These are phyloP conservation scores for Clarias gariepinus DNA, from an alignment of 2,113 vertebrate species.

Conservation along the genomic window DNA sequence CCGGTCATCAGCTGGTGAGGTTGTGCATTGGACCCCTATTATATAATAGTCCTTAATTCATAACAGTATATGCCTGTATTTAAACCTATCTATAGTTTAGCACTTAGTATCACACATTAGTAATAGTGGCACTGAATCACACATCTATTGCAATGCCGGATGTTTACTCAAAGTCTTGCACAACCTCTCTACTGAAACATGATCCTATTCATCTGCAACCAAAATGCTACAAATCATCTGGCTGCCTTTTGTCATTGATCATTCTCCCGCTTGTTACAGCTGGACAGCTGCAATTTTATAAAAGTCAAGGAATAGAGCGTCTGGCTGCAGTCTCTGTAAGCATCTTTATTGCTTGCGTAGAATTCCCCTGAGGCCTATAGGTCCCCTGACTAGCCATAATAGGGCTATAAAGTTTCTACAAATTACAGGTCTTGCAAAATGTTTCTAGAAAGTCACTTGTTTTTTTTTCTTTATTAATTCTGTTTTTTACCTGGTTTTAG, in stretches of 20 bases:
- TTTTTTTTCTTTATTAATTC: not conserved
- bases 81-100: not conserved
- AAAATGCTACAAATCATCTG: constrained; percentile 26
- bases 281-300: constrained; percentile 38
- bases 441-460: not conserved
- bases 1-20: not conserved
- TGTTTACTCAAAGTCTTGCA: constrained; percentile 31
- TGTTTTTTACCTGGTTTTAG: not conserved
- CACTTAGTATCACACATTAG: not conserved
- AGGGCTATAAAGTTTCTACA: not conserved
- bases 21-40: not conserved
- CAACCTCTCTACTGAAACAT: constrained; percentile 29
- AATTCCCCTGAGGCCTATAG: constrained; percentile 23
- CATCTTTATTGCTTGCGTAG: constrained; percentile 23
- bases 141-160: constrained; percentile 18
- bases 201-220: constrained; percentile 25
- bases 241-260: constrained; percentile 27
- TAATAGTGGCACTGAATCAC: constrained; percentile 32
- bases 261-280: constrained; percentile 27
- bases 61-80: not conserved
- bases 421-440: constrained; percentile 13
- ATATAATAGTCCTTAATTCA: not conserved
- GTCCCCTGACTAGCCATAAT: not conserved
- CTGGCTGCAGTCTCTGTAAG: constrained; percentile 46
- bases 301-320: constrained; percentile 36